Base-by-base conservation (phyloP, 2,113 vertebrate genomes). In the Trichechus manatus region DNA sequence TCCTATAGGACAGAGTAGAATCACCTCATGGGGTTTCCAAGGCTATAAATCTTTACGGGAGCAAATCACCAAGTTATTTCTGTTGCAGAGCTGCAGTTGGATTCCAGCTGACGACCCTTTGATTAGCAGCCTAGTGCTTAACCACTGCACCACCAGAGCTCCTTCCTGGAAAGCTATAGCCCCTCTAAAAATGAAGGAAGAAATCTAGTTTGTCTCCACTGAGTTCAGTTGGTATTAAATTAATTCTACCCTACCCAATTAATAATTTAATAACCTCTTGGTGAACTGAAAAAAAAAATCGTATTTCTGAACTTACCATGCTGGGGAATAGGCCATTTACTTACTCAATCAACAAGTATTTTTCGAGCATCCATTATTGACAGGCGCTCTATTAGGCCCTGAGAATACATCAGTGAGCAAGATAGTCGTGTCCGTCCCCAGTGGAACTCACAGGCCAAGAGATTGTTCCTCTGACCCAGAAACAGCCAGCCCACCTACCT, bases 211-310 rank as follows among this genome's bases (percentile, higher is more conserved):
- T 90, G 23, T 78, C 20, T 87, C 59, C 63, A 29, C 13, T 31
- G 42, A 59, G 25, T 84, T 93, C 61, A 23, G 22, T 79, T 94
- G 47, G 31, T 81, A 77, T 93, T 53, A 79, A 91, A 63, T 13
- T 27, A 89, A 0, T 93, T 96, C 36, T 86, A 17, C 7, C 59
- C 27, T 33, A 95, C 22, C 47, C 53, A 93, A 6, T 93, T 82
- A 81, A 86, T 87, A 81, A 36, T 44, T 53, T 84, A 95, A 64
- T 89, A 83, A 87, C 90, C 29, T 87, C 63, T 78, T 68, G 74
- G 19, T 92, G 75, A 90, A 84, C 50, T 87, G 68, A 72, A 22
- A 66, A 87, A 68, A 36, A 87, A 42, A 7, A 53, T 78, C 3
- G 17, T 31, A 93, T 92, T 77, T 89, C 33, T 90, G 25, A 87